Conservation (phyloP, 1,140 invertebrate genomes). For the Nasonia longicornis region DNA sequence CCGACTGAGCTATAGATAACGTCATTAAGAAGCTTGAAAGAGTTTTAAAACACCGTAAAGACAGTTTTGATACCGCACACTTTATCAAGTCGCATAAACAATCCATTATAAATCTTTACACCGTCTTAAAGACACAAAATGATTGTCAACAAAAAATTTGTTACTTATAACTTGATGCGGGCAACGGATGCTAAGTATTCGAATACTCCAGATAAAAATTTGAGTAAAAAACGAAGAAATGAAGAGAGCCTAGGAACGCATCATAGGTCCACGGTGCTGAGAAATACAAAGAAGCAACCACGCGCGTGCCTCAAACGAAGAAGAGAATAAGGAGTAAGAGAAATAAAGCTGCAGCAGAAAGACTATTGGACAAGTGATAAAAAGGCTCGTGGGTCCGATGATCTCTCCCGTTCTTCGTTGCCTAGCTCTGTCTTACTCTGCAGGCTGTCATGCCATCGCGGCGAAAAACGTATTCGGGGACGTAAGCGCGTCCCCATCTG, state of each 20-base stretch:
- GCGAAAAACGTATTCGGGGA: slow-evolving; percentile 46
- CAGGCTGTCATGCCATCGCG: not conserved
- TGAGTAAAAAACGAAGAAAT: not conserved
- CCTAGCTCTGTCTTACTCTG: not conserved
- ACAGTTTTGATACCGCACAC: not conserved
- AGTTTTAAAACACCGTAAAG: too few relatives aligned
- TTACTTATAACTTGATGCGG: too few relatives aligned
- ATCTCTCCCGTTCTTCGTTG: not conserved
- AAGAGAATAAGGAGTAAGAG: not conserved
- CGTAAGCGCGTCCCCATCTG: slow-evolving; percentile 37
- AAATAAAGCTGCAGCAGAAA: not conserved
- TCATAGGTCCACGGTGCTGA: too few relatives aligned
- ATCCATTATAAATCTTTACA: not conserved
- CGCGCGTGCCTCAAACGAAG: too few relatives aligned
- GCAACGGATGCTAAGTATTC: not conserved
- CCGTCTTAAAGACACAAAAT: not conserved
- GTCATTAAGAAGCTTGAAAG: too few relatives aligned
- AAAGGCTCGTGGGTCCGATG: slow-evolving; percentile 13
- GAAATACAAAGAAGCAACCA: not conserved
- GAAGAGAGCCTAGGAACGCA: not conserved
- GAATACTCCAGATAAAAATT: not conserved
- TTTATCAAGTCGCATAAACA: not conserved
- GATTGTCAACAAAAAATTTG: too few relatives aligned
- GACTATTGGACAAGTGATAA: not conserved
- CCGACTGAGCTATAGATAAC: not conserved